phyloP scores from a whole-genome alignment of 1,140 invertebrate species.

The Dendrolimus punctatus region DNA sequence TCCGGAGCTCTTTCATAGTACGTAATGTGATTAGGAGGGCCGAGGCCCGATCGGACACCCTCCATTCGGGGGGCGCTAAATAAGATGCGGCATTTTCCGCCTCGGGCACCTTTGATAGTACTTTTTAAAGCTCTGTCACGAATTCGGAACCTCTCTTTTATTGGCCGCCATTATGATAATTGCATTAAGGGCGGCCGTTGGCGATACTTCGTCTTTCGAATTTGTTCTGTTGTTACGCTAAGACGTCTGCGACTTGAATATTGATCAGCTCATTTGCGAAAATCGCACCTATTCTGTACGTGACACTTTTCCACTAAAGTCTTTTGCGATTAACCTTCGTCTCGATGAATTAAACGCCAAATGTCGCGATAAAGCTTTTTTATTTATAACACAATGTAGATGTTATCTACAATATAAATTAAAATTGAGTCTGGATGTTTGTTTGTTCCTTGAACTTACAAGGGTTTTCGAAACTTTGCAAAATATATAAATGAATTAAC shows the following conservation, averaged over 20 bases:
- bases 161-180: slow-evolving; percentile 69
- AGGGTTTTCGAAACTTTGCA: too few relatives aligned
- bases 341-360: slow-evolving; percentile 10
- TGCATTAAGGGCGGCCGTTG: slow-evolving; percentile 61
- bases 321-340: slow-evolving; percentile 28
- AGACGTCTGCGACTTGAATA: slow-evolving; percentile 62
- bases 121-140: slow-evolving; percentile 65
- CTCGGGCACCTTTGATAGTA: slow-evolving; percentile 66
- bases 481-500: too few relatives aligned
- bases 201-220: slow-evolving; percentile 65
- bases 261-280: slow-evolving; percentile 64
- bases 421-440: too few relatives aligned
- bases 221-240: slow-evolving; percentile 64
- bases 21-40: slow-evolving; percentile 59
- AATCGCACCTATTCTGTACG: slow-evolving; percentile 65
- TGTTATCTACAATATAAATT: too few relatives aligned
- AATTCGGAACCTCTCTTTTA: slow-evolving; percentile 64
- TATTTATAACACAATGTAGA: too few relatives aligned
- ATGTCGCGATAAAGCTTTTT: too few relatives aligned
- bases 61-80: slow-evolving; percentile 55
- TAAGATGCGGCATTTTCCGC: slow-evolving; percentile 68
- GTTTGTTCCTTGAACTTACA: too few relatives aligned
- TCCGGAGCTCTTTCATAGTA: slow-evolving; percentile 54
- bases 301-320: slow-evolving; percentile 51
- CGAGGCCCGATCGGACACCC: slow-evolving; percentile 34